phyloP scores from a whole-genome alignment of 2,888 invertebrate species.

The Hesperia comma region DNA sequence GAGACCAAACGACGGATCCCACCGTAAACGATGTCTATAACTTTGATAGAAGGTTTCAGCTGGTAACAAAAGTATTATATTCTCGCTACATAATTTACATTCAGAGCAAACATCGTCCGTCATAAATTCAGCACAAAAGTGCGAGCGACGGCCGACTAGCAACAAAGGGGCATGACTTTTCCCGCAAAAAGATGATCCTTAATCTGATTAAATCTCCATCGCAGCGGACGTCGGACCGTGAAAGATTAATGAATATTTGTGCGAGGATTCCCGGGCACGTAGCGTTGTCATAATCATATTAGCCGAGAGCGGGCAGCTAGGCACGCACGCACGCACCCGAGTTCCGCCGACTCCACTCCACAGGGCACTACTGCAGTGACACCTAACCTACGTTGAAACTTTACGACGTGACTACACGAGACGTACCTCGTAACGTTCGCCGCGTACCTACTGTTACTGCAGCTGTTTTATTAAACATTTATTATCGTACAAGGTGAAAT shows the following conservation, averaged over 20 bases:
- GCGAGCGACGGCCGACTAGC: conserved; percentile 77
- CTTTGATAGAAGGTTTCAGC: conserved; percentile 7
- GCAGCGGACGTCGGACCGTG: conserved; percentile 83
- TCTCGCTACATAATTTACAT: conserved; percentile 67
- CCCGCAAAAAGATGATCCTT: conserved; percentile 84
- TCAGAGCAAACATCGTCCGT: conserved; percentile 75
- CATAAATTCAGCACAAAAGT: conserved; percentile 82
- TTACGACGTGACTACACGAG: conserved; percentile 55
- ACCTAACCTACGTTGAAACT: conserved; percentile 53
- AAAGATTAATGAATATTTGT: conserved; percentile 85
- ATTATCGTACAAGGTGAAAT: neutral
- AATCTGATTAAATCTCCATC: conserved; percentile 85
- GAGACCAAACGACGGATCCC: neutral
- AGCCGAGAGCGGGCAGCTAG: conserved; percentile 75
- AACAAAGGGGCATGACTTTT: conserved; percentile 83
- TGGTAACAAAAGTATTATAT: conserved; percentile 25
- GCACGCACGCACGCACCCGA: conserved; percentile 65
- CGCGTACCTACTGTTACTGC: conserved; percentile 60
- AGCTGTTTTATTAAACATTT: conserved; percentile 11
- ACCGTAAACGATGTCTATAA: conserved; percentile 15
- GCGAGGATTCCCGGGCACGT: conserved; percentile 83
- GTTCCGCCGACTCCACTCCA: conserved; percentile 32
- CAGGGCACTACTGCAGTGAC: conserved; percentile 50
- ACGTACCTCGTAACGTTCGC: conserved; percentile 39
- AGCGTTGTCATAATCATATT: conserved; percentile 83